These are phyloP conservation scores for Hormaphis cornu DNA, from an alignment of 1,140 invertebrate species.

Conservation along the genomic window DNA sequence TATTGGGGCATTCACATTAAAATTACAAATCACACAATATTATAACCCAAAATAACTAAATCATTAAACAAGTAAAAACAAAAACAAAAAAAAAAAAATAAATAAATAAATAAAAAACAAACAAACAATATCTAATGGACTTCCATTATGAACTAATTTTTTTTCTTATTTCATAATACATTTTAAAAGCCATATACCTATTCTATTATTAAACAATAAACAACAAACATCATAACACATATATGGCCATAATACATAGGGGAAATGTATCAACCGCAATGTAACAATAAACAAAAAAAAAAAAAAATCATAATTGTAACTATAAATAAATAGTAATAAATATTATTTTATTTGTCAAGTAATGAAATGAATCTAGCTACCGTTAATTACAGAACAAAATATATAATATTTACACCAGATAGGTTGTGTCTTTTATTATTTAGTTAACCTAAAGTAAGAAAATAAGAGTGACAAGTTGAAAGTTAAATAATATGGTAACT, in stretches of 20 bases:
- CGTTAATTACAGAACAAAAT: not conserved
- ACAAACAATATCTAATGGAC: slow-evolving; percentile 15
- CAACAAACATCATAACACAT: slow-evolving; percentile 32
- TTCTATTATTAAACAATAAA: slow-evolving; percentile 25
- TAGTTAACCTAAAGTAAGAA: not conserved
- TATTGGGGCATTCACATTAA: slow-evolving; percentile 12
- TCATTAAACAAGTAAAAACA: slow-evolving; percentile 18
- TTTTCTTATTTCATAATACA: slow-evolving; percentile 9
- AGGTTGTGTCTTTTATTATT: not conserved
- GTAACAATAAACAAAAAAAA: slow-evolving; percentile 29
- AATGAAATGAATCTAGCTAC: not conserved
- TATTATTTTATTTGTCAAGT: not conserved
- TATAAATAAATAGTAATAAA: not conserved
- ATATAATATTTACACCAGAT: not conserved
- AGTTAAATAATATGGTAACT: slow-evolving; percentile 29
- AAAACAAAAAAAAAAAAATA: slow-evolving; percentile 10
- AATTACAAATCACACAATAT: slow-evolving; percentile 18
- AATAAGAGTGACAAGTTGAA: slow-evolving; percentile 2
- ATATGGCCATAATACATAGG: slow-evolving; percentile 28
- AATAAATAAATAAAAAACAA: slow-evolving; percentile 28
- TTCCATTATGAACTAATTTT: slow-evolving; percentile 15
- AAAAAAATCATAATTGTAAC: slow-evolving; percentile 13
- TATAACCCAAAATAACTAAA: slow-evolving; percentile 19
- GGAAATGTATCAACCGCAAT: slow-evolving; percentile 25
- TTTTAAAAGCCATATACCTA: slow-evolving; percentile 17